Evolutionary conservation across 1,140 invertebrate genomes (phyloP), one percentile per base, ranked within the genome.

Genomic region (Spodoptera litura): DNA sequence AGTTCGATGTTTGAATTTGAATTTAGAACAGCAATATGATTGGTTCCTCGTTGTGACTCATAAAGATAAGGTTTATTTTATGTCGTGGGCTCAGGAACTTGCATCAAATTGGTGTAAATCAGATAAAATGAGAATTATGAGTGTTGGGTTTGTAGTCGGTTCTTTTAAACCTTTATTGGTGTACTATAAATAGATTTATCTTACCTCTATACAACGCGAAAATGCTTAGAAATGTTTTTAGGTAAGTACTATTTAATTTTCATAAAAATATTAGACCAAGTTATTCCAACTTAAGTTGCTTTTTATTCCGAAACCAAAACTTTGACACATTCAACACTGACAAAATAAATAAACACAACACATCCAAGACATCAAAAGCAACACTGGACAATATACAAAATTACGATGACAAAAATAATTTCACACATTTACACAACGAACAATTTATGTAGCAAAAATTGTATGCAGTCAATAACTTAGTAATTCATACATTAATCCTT

Each of bases 401-500:
- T 31, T 53, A 70, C 62, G 49, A 70, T 53, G 66, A 31, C 66
- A 70, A 70, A 70, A 70, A 70, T 70, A 53, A 70, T 70, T 70
- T 52, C 64, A 68, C 64, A 68, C 49, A 62, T 64, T 44, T 31
- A 52, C 66, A 53, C 66, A 44, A 31, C 12, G 12, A 70, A 70
- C 11, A 53, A 53, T 70, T 70, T 70, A 70, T 52, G 62, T 66
- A 9, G 62, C 62, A 70, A 70, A 51, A 53, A 70, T 52, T 25
- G 27, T 70, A 52, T 70, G 20, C 25, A n/a, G 6, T 49, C 66
- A 53, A 70, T 70, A 70, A 70, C 66, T 70, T 70, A 70, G 31
- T 70, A 70, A 70, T 70, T 70, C 66, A 70, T 52, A 70, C 49
- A 70, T 70, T 70, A 70, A 70, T 70, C 66, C 66, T 70, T 52